Evolutionary conservation across 2,113 vertebrate species (phyloP), one percentile per base, ranked within the genome.

Genomic region (Ctenomys sociabilis): DNA sequence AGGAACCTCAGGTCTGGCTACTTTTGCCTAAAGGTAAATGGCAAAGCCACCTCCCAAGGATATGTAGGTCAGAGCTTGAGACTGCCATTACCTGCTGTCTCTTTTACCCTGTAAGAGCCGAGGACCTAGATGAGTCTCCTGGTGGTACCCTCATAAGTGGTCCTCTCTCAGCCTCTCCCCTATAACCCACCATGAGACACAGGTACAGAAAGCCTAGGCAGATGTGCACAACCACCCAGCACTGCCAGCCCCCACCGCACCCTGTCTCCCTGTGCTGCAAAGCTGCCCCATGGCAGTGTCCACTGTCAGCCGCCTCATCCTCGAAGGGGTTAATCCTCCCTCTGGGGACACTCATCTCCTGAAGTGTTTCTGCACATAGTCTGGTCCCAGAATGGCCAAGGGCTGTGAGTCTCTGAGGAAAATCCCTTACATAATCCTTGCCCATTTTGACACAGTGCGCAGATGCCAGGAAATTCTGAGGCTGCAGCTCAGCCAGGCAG

Each of bases 401-500:
- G n/a, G 12, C 80, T 30, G 24, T 16, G 63, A n/a, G 40, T 92
- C 57, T 16, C 0, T 1, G 43, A 95, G 90, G 85, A 11, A 64
- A 90, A 0, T 30, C 24, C 35, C n/a, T 87, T 28, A 35, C 22
- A 5, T 19, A 5, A 68, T 13, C 40, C 73, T 45, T 40, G 22
- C 17, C 37, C 9, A 0, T 91, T 52, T 77, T 61, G 35, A 83
- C 96, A 73, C 82, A 70, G 89, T 30, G 4, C 10, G 2, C 70
- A 43, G 68, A 94, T 89, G 28, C 82, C 80, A 72, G 94, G 59
- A 90, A 93, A 91, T 49, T 85, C 83, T 45, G 92, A 94, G 37
- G 49, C 84, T 35, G 88, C 86, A 22, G 13, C 28, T 83, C 26
- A 37, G 37, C 4, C 13, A 0, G 19, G 35, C n/a, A 4, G n/a